Evolutionary conservation across 2,888 invertebrate genomes (phyloP).

Genomic region (Brachypalpus laphriformis): DNA sequence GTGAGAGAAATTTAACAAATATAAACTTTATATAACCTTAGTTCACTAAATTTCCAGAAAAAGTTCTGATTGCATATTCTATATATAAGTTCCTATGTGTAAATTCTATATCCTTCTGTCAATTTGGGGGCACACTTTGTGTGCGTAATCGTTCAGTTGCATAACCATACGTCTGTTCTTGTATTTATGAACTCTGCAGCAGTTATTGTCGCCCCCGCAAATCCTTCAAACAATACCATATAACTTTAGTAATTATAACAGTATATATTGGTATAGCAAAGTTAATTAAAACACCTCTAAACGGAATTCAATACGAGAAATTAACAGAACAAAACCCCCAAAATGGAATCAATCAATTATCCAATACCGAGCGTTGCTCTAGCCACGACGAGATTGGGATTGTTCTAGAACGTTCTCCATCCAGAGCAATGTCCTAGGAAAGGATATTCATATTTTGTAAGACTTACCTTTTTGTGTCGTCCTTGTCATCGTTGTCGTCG

Average conservation of each 20-base stretch:
- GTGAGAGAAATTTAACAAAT: no score
- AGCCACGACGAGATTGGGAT: conserved; percentile 19
- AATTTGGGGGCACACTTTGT: background rate
- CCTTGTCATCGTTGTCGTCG: conserved; percentile 92
- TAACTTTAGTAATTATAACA: conserved; percentile 30
- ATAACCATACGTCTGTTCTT: background rate
- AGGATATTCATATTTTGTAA: background rate
- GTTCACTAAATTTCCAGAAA: background rate
- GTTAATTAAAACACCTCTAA: conserved; percentile 66
- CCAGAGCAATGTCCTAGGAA: background rate
- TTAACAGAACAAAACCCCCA: background rate
- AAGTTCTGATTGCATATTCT: background rate
- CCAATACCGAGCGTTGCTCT: conserved; percentile 38
- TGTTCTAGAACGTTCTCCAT: conserved; percentile 6
- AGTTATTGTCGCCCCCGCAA: background rate
- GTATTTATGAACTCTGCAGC: background rate
- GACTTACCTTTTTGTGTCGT: conserved; percentile 91
- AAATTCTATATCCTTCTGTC: no score
- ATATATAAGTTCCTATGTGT: no score
- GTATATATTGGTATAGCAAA: conserved; percentile 1
- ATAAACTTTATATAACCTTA: no score
- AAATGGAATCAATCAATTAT: conserved; percentile 53
- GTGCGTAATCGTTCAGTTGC: background rate
- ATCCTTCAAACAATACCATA: background rate
- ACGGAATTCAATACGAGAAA: conserved; percentile 61